Evolutionary conservation across 2,797 vertebrate species (phyloP).

Genomic region (Percopsis omiscomaycus): DNA sequence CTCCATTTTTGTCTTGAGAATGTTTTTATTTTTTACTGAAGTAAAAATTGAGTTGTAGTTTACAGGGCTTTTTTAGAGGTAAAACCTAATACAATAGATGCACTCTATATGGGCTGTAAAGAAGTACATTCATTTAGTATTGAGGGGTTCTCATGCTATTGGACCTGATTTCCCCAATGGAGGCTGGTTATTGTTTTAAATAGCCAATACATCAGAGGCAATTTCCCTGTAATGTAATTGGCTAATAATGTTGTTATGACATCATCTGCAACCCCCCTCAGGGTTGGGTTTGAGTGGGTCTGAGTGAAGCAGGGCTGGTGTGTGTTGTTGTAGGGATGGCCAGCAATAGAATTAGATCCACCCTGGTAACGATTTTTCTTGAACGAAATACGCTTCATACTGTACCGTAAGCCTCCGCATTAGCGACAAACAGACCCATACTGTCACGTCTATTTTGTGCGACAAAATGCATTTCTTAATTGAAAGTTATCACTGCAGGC

Average conservation of each 20-base stretch:
- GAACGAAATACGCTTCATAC: too few species aligned
- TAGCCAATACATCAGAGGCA: conserved; percentile 67
- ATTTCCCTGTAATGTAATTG: conserved; percentile 73
- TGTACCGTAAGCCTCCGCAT: conserved; percentile 53
- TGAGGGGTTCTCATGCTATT: conserved; percentile 25
- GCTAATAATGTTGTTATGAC: conserved; percentile 68
- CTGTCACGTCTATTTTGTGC: not conserved
- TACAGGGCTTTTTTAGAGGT: conserved; percentile 11
- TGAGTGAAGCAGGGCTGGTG: conserved; percentile 49
- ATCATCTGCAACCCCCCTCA: conserved; percentile 54
- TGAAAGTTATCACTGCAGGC: too few species aligned
- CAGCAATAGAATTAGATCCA: conserved; percentile 57
- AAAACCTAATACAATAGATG: conserved; percentile 29
- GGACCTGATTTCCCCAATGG: conserved; percentile 46
- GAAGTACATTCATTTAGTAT: conserved; percentile 45
- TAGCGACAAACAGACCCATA: conserved; percentile 44
- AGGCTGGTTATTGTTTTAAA: conserved; percentile 67
- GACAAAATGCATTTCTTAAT: too few species aligned
- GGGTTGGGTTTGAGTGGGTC: conserved; percentile 14
- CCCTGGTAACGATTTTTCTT: conserved; percentile 50
- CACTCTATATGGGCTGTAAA: conserved; percentile 32
- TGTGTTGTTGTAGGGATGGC: conserved; percentile 38
- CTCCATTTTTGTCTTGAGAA: conserved; percentile 6
- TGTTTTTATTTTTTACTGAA: conserved; percentile 23
- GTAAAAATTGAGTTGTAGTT: conserved; percentile 7